These are phyloP conservation scores for Porites lutea DNA, from an alignment of 64 coral and sea anemone species.

Conservation along the genomic window DNA sequence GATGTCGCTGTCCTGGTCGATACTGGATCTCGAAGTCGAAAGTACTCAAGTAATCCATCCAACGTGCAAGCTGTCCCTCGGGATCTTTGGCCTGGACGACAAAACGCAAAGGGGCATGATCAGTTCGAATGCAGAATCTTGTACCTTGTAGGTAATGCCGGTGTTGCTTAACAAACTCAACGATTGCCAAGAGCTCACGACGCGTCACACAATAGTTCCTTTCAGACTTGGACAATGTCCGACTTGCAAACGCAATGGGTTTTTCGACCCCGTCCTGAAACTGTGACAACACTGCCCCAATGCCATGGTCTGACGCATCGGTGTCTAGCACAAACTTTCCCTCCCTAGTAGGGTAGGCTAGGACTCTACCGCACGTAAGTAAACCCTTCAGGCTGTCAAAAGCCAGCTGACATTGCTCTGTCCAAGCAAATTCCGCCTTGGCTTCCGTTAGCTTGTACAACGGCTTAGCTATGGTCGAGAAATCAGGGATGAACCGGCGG, in stretches of 20 bases:
- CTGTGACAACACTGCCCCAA: constrained; percentile 39
- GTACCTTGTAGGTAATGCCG: constrained; percentile 40
- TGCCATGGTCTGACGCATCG: constrained; percentile 17
- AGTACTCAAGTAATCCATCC: background rate
- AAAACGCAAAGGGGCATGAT: constrained; percentile 15
- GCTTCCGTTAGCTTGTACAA: background rate
- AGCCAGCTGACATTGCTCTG: background rate
- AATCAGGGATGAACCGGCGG: constrained; percentile 9
- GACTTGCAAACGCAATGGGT: constrained; percentile 30
- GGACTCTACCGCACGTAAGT: background rate
- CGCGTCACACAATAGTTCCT: constrained; percentile 35
- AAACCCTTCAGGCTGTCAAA: background rate
- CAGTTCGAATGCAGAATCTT: background rate
- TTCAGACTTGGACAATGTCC: constrained; percentile 7
- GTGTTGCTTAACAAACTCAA: background rate
- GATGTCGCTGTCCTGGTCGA: background rate
- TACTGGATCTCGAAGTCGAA: background rate
- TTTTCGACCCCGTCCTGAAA: constrained; percentile 33
- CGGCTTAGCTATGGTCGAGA: background rate
- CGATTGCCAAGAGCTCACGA: background rate
- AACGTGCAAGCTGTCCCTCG: constrained; percentile 21
- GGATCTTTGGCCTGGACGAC: constrained; percentile 26
- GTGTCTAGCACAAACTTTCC: constrained; percentile 28
- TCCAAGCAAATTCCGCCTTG: constrained; percentile 14
- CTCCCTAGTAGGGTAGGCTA: background rate